Conservation (phyloP, 2,797 vertebrate species). For the Mormyrops boulengeri region DNA sequence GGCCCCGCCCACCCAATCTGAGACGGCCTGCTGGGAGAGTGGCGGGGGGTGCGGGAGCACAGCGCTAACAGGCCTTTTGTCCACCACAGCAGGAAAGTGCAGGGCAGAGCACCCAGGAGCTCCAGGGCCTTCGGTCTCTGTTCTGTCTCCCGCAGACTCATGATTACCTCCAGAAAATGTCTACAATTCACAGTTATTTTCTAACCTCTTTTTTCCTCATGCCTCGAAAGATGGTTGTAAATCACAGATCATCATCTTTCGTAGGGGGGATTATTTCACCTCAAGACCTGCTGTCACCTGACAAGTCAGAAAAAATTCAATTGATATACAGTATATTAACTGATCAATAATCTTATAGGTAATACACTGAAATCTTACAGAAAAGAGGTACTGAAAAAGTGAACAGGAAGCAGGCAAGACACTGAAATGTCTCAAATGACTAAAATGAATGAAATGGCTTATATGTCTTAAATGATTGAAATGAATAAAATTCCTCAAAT, state of each 20-base stretch:
- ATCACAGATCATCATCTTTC: neutral
- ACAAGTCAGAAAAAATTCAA: neutral
- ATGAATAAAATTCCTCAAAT: neutral
- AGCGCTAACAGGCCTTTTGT: neutral
- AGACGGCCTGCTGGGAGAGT: neutral
- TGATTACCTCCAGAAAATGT: neutral
- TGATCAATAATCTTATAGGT: neutral
- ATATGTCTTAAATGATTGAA: neutral
- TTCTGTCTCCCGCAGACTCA: neutral
- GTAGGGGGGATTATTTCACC: neutral
- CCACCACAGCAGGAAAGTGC: neutral
- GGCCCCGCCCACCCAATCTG: neutral
- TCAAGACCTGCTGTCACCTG: neutral
- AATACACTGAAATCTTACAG: neutral
- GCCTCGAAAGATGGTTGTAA: neutral
- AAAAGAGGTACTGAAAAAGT: neutral
- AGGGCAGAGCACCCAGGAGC: neutral
- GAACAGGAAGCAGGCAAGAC: neutral
- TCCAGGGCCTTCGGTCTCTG: neutral
- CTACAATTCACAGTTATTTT: neutral
- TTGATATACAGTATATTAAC: neutral
- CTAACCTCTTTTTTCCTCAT: neutral
- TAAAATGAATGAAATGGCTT: neutral
- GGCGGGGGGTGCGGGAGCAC: neutral
- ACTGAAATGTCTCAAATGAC: neutral